phyloP scores from a whole-genome alignment of 2,888 invertebrate species.

The Glaucopsyche alexis region DNA sequence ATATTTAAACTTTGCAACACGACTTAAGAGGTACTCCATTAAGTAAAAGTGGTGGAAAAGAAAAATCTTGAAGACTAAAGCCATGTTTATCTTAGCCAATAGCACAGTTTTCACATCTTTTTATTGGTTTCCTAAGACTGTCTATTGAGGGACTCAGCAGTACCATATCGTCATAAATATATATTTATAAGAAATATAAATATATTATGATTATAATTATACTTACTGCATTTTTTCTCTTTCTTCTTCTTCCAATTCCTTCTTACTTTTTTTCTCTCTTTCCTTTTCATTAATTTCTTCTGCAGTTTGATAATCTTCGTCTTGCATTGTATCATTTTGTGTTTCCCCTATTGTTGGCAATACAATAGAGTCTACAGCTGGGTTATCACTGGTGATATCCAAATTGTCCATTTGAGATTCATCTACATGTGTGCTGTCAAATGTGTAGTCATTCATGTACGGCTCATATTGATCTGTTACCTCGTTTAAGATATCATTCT shows the following conservation, averaged over 20 bases:
- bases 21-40: too few relatives aligned
- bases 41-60: too few relatives aligned
- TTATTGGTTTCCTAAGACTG: too few relatives aligned
- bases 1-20: too few relatives aligned
- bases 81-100: too few relatives aligned
- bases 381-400: constrained; percentile 47
- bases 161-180: too few relatives aligned
- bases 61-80: too few relatives aligned
- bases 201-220: not conserved
- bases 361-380: constrained; percentile 47
- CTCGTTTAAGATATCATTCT: constrained; percentile 57
- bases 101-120: too few relatives aligned
- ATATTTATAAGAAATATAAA: too few relatives aligned
- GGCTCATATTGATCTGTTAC: constrained; percentile 63
- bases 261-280: constrained; percentile 87
- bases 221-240: constrained; percentile 96
- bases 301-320: constrained; percentile 58
- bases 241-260: constrained; percentile 95
- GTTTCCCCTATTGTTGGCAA: constrained; percentile 56
- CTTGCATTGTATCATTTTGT: constrained; percentile 46
- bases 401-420: constrained; percentile 46
- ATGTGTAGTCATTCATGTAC: constrained; percentile 66
- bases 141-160: too few relatives aligned
- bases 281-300: constrained; percentile 78
- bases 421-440: constrained; percentile 55